Evolutionary conservation across 2,888 invertebrate genomes (phyloP), one percentile per base, ranked within the genome.

Genomic region (Aleiodes leptofemur): DNA sequence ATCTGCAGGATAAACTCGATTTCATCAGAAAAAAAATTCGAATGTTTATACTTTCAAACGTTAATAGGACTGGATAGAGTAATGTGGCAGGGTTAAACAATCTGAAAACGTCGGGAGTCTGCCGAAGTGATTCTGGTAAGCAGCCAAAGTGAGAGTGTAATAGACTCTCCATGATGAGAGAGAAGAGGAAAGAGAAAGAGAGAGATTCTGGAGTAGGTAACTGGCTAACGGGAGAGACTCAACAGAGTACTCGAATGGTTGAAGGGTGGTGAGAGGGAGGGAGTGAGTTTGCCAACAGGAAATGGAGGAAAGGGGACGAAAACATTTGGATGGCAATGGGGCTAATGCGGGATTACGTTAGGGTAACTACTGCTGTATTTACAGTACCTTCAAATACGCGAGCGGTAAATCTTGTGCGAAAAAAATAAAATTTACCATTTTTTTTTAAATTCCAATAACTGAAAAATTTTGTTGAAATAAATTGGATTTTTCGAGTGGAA

Each of bases 301-400:
- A 77, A 66, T 53, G 68, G 69, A 50, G 59, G 66, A 68, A 70
- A 66, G 71, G 69, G 66, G 53, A 68, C 38, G 64, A 13, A 69
- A 66, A 77, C 81, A 77, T 79, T 80, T 81, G 78, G 69, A 72
- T 76, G 69, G 78, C 80, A 82, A 83, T 78, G 82, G 75, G 81
- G 83, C 83, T 84, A 84, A 84, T 84, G 80, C 79, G 77, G 79
- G 82, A 82, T 84, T 82, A 81, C 79, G 69, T 68, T 23, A 53
- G 50, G 50, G 64, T 68, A 64, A 70, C 55, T 31, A 48, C 70
- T 51, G 55, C 55, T 34, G 56, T 38, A 53, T 13, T 31, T n/a
- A 57, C 43, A 23, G 50, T 68, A 31, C 38, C 51, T 56, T 55
- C 53, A 23, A 70, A 70, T 48, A 23, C 70, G 55, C 43, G 2